Evolutionary conservation across 2,797 vertebrate species (phyloP).

Genomic region (Acanthurus lineatus): DNA sequence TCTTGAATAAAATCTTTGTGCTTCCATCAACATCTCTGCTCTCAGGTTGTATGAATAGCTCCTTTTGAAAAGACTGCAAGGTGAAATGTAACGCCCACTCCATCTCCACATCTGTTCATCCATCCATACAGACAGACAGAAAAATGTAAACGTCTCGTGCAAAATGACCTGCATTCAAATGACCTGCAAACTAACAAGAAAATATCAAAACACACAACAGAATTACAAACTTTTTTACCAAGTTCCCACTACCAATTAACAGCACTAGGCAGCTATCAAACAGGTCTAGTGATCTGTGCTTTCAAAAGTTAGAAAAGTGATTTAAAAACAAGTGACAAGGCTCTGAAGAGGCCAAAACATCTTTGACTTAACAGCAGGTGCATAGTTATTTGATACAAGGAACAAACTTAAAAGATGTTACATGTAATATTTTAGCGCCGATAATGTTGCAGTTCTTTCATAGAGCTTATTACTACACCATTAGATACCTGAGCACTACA

Average conservation of each 20-base stretch:
- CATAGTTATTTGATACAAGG: neutral
- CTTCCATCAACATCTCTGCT: slow-evolving; percentile 61
- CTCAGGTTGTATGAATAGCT: slow-evolving; percentile 61
- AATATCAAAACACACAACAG: neutral
- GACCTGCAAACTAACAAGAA: slow-evolving; percentile 8
- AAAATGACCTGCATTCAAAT: slow-evolving; percentile 2
- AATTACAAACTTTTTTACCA: slow-evolving; percentile 5
- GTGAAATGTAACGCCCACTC: slow-evolving; percentile 62
- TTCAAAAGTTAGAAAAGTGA: slow-evolving; percentile 12
- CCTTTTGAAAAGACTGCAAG: slow-evolving; percentile 68
- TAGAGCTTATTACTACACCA: no score
- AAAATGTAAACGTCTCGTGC: neutral
- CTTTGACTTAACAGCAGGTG: neutral
- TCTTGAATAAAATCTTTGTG: slow-evolving; percentile 58
- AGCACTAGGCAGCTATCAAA: neutral
- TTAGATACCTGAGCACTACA: no score
- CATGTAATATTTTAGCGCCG: no score
- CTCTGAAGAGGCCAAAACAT: neutral
- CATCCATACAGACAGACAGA: neutral
- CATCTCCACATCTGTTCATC: slow-evolving; percentile 14
- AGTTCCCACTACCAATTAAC: slow-evolving; percentile 28
- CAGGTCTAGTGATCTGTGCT: slow-evolving; percentile 3
- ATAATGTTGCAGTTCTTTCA: no score
- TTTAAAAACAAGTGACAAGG: slow-evolving; percentile 3
- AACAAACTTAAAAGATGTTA: neutral